Evolutionary conservation across 2,113 vertebrate species (phyloP).

Genomic region (Nycticryphes semicollaris): DNA sequence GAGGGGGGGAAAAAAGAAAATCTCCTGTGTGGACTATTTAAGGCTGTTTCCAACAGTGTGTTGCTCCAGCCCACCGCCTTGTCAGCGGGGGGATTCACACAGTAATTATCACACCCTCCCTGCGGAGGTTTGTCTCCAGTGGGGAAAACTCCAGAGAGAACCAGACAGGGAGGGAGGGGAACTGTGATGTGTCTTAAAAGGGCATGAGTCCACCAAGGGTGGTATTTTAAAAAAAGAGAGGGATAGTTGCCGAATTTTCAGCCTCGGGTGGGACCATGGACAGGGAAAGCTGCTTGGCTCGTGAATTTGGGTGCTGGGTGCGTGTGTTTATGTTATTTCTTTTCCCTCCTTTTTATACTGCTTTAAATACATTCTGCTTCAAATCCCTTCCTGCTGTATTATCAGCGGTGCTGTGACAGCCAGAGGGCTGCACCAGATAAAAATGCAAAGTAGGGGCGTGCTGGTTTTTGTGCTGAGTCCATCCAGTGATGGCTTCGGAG

Average conservation of each 20-base stretch:
- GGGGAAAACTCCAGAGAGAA: not conserved
- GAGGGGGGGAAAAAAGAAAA: not conserved
- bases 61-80: not conserved
- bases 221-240: not conserved
- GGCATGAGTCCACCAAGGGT: not conserved
- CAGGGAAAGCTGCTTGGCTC: not conserved
- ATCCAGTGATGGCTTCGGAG: not conserved
- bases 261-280: not conserved
- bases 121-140: not conserved
- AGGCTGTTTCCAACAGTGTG: not conserved
- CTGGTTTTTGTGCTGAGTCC: not conserved
- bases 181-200: fast-evolving
- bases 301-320: not conserved
- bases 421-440: not conserved
- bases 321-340: fast-evolving
- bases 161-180: not conserved
- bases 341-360: not conserved
- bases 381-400: fast-evolving
- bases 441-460: not conserved
- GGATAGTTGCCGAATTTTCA: not conserved
- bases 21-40: not conserved
- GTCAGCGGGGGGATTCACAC: not conserved
- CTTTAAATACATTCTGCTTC: not conserved
- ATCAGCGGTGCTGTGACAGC: not conserved
- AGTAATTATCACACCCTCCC: not conserved